phyloP scores from a whole-genome alignment of 2,113 vertebrate genomes.

The Bucco capensis region DNA sequence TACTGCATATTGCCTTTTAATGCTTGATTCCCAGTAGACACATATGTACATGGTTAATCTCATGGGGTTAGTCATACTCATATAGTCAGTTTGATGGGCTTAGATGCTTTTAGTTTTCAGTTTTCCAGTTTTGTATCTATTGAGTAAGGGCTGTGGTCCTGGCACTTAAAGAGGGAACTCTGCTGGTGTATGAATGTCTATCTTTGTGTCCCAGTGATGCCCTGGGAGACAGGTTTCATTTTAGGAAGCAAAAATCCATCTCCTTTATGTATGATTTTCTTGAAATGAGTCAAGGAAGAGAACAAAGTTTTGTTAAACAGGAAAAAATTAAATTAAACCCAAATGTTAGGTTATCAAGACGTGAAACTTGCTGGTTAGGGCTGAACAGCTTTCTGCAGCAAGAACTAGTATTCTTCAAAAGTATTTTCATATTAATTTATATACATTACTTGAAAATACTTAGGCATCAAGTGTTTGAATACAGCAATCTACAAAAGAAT shows the following conservation, averaged over 20 bases:
- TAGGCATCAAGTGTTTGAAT: neutral
- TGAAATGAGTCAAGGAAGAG: constrained; percentile 27
- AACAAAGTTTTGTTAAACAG: neutral
- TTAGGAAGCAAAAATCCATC: neutral
- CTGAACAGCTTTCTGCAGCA: constrained; percentile 25
- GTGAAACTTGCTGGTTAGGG: neutral
- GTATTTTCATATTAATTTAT: neutral
- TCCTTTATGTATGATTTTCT: constrained; percentile 28
- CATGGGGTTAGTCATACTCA: neutral
- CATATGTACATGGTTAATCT: neutral
- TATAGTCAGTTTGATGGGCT: neutral
- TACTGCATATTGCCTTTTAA: neutral
- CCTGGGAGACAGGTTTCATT: neutral
- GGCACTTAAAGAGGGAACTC: neutral
- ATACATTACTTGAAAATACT: neutral
- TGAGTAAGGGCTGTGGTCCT: neutral
- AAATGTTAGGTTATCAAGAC: constrained; percentile 9
- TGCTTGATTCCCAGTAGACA: neutral
- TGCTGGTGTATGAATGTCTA: neutral
- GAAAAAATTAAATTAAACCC: neutral
- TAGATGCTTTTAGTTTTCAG: neutral
- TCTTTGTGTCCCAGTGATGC: neutral
- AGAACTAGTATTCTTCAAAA: constrained; percentile 3
- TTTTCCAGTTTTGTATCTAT: neutral
- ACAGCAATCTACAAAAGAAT: neutral